Evolutionary conservation across 2,113 vertebrate species (phyloP).

Genomic region (Naja naja): DNA sequence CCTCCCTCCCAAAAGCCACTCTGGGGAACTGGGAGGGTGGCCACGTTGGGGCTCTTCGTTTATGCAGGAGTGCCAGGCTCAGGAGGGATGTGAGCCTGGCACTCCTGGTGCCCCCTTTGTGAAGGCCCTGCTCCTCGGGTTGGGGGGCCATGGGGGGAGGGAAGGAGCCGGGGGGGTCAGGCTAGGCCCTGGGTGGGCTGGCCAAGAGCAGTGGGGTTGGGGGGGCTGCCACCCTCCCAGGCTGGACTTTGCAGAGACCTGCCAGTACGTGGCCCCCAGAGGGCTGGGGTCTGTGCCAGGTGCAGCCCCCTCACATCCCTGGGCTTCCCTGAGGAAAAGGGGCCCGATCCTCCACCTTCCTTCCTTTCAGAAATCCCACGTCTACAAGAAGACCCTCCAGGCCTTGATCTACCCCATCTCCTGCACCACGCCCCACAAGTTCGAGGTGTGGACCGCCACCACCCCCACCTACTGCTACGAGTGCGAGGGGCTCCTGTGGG

Average conservation of each 20-base stretch:
- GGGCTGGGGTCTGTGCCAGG: neutral
- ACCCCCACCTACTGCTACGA: slow-evolving; percentile 98
- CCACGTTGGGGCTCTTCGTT: neutral
- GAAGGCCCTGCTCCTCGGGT: neutral
- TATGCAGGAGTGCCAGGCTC: no score
- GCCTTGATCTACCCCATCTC: slow-evolving; percentile 99
- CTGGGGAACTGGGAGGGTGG: neutral
- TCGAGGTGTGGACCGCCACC: slow-evolving; percentile 95
- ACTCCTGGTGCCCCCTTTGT: neutral
- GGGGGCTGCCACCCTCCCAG: no score
- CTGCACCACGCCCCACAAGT: slow-evolving; percentile 96
- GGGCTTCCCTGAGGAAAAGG: neutral
- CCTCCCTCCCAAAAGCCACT: neutral
- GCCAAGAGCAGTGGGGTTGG: no score
- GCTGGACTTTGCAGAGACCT: neutral
- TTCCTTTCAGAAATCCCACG: slow-evolving; percentile 86
- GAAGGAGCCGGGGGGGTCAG: no score
- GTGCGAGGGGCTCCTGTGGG: slow-evolving; percentile 96
- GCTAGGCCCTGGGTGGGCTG: no score
- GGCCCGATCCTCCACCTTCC: neutral
- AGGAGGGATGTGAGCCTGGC: neutral
- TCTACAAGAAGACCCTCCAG: slow-evolving; percentile 97
- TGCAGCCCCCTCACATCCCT: neutral
- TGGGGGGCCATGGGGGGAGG: no score
- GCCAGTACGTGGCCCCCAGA: rapidly evolving